Base-by-base conservation (phyloP, 2,113 vertebrate genomes). In the Atractosteus spatula region DNA sequence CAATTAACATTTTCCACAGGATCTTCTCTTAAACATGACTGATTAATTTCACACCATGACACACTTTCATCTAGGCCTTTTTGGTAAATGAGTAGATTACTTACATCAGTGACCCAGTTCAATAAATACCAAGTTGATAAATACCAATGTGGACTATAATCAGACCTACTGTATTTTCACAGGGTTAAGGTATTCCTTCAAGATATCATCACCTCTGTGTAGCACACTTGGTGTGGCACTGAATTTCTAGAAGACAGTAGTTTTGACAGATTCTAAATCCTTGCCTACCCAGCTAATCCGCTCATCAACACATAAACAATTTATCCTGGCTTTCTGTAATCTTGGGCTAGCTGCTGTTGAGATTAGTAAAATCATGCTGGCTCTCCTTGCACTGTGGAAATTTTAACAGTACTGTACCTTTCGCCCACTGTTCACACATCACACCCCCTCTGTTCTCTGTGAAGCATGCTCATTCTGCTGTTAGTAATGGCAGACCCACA, bases 321-420 rank as follows among this genome's bases (percentile, higher is more conserved):
- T 45, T 14, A 16, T 67, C 45, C 66, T 6, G 45, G 66, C 66
- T 54, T 54, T n/a, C n/a, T 67, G 45, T n/a, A 41, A 68, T 68
- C 47, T 68, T 68, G 2, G 17, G 45, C 45, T 68, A 29, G 54
- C 66, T 68, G 47, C 66, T 17, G 29, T 68, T 68, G 66, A 47
- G 44, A 55, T 68, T 68, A 68, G 54, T 55, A n/a, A 41, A 68
- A 45, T 54, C 66, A 29, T 55, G 66, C 66, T 12, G 16, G n/a
- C 47, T 68, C 47, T 45, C 6, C 14, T 11, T 68, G 66, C 66
- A n/a, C 10, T 11, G 29, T 41, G 66, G 66, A 68, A 68, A 68
- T 54, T 8, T 1, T 54, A 41, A 68, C 14, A 13, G 17, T n/a
- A 55, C 5, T 54, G 54, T 16, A 54, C 45, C 44, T 55, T 16